A percentile compares a stretch with the other conserved stretches of the same genome.
Evolutionary conservation across 2,888 invertebrate genomes (phyloP).

Genomic region (Trichacis sp.): DNA sequence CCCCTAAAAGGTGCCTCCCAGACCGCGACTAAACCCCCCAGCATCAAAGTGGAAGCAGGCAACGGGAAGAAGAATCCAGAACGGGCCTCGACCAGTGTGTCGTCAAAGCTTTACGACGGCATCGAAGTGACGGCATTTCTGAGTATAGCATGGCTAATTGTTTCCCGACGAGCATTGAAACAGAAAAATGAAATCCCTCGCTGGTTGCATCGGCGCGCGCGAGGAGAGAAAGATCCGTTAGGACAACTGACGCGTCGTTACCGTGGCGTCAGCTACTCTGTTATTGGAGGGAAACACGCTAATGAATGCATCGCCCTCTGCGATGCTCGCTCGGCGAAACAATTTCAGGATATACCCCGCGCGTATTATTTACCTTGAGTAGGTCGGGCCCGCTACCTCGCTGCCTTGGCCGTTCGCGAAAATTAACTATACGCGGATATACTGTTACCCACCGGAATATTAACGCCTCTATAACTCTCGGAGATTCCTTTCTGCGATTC

Average conservation of each 20-base stretch:
- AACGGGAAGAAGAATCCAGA: too few relatives aligned
- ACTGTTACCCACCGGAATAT: conserved; percentile 50
- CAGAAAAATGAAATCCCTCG: conserved; percentile 35
- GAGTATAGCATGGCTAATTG: conserved; percentile 42
- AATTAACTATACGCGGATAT: conserved; percentile 50
- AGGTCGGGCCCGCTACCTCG: conserved; percentile 47
- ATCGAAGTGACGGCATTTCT: conserved; percentile 26
- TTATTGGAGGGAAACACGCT: conserved; percentile 62
- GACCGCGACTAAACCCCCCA: too few relatives aligned
- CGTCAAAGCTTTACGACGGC: conserved; percentile 13
- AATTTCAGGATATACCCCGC: conserved; percentile 54
- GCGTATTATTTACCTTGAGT: conserved; percentile 50
- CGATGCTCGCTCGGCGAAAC: conserved; percentile 50
- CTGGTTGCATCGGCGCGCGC: conserved; percentile 10
- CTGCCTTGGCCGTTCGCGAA: conserved; percentile 41
- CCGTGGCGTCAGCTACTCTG: conserved; percentile 56
- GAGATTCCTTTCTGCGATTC: conserved; percentile 26
- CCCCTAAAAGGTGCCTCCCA: too few relatives aligned
- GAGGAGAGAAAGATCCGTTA: conserved; percentile 57
- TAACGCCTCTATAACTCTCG: conserved; percentile 36
- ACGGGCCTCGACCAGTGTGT: neutral
- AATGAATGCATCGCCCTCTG: conserved; percentile 65
- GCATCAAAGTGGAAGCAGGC: too few relatives aligned
- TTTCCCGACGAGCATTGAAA: conserved; percentile 39
- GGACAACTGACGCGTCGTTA: conserved; percentile 64